Conservation (phyloP, 2,113 vertebrate genomes). For the Clarias batrachus region DNA sequence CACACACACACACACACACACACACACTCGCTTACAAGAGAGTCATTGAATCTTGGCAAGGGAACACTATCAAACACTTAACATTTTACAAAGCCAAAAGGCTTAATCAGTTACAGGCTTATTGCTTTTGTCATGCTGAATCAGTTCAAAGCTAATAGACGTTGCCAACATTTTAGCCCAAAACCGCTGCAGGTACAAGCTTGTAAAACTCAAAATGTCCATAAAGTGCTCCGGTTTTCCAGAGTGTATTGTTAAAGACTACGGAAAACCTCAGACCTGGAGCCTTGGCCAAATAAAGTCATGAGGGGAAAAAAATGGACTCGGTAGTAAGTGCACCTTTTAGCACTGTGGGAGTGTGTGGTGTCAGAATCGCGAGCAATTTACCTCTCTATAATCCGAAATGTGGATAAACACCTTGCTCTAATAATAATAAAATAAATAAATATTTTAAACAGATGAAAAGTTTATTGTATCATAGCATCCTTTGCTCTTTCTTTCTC, state of each 20-base stretch:
- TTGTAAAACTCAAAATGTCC: conserved; percentile 31
- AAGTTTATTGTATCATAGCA: background rate
- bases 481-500: background rate
- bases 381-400: background rate
- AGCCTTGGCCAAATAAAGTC: conserved; percentile 43
- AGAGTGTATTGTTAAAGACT: conserved; percentile 37
- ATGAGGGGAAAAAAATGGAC: conserved; percentile 16
- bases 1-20: background rate
- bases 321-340: background rate
- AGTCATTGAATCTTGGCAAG: conserved; percentile 1
- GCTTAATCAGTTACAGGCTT: conserved; percentile 13
- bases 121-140: conserved; percentile 16
- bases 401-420: conserved; percentile 35
- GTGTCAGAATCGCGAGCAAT: background rate
- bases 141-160: background rate
- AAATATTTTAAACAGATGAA: conserved; percentile 4
- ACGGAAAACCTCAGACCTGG: conserved; percentile 9
- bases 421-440: conserved; percentile 23
- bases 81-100: conserved; percentile 19
- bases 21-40: background rate
- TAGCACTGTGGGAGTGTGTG: conserved; percentile 58
- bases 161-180: conserved; percentile 12
- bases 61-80: conserved; percentile 3
- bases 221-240: conserved; percentile 39
- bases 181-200: conserved; percentile 18